These are phyloP conservation scores for Triplophysa rosa DNA, from an alignment of 2,113 vertebrate genomes.

Conservation along the genomic window DNA sequence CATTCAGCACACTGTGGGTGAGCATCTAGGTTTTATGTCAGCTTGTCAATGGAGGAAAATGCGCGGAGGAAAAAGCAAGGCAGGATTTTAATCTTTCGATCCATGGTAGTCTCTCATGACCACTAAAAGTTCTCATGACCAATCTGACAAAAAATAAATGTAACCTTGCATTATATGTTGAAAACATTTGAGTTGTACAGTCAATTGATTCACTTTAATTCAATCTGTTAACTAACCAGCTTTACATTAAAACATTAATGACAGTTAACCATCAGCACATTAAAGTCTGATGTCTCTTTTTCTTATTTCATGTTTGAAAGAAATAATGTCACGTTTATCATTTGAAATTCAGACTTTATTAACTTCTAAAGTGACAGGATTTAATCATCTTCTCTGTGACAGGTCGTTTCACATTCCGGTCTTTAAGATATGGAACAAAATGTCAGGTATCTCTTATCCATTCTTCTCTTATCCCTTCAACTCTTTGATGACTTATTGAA, in stretches of 20 bases:
- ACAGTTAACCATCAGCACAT: not conserved
- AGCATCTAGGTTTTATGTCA: not conserved
- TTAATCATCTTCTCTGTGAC: not conserved
- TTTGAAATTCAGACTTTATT: not conserved
- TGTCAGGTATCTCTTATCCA: not conserved
- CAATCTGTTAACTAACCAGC: not conserved
- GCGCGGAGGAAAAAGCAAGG: not conserved
- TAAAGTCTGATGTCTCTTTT: not conserved
- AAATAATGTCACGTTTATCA: not conserved
- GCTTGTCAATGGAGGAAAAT: not conserved
- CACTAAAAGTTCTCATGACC: not conserved
- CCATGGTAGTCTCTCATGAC: not conserved
- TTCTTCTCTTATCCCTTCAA: not conserved
- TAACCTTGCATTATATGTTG: not conserved
- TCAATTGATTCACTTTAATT: not conserved
- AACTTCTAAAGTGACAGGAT: not conserved
- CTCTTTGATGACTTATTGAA: not conserved
- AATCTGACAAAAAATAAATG: not conserved
- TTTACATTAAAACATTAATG: conserved; percentile 7
- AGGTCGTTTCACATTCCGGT: not conserved
- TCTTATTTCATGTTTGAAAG: not conserved
- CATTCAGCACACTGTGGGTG: conserved; percentile 12
- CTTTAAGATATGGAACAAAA: not conserved
- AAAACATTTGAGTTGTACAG: not conserved
- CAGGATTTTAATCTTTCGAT: not conserved